Evolutionary conservation across 2,797 vertebrate genomes (phyloP).

Genomic region (Microhierax caerulescens): DNA sequence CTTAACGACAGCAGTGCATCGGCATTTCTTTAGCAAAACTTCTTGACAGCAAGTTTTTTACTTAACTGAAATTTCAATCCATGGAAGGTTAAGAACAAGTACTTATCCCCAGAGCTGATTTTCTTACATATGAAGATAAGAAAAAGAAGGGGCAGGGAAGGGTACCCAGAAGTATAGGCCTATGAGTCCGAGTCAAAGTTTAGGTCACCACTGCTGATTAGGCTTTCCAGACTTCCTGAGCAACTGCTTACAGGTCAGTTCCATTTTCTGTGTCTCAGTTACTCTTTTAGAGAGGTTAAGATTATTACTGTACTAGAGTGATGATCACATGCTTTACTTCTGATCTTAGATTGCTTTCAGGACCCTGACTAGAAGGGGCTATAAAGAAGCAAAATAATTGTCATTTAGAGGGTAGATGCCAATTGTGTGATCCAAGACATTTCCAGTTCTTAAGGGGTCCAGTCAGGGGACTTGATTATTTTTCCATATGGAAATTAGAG

Average conservation of each 20-base stretch:
- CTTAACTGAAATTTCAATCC: neutral
- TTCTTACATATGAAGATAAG: neutral
- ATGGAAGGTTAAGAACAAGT: neutral
- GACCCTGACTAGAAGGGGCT: neutral
- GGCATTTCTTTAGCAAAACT: neutral
- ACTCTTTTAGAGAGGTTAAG: neutral
- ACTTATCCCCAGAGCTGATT: neutral
- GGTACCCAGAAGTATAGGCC: neutral
- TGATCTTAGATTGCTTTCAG: neutral
- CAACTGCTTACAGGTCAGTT: neutral
- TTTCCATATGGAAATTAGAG: neutral
- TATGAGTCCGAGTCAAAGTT: neutral
- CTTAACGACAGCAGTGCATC: neutral
- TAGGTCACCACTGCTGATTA: neutral
- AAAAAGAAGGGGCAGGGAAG: neutral
- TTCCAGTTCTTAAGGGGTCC: neutral
- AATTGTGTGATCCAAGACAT: neutral
- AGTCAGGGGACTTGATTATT: neutral
- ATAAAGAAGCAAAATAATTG: neutral
- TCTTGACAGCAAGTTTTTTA: neutral
- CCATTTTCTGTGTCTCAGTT: neutral
- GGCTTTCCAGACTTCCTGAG: neutral
- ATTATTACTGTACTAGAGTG: neutral
- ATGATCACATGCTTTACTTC: neutral
- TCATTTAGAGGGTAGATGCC: neutral